Conservation (phyloP, 1,140 invertebrate genomes). For the Nebria ingens region DNA sequence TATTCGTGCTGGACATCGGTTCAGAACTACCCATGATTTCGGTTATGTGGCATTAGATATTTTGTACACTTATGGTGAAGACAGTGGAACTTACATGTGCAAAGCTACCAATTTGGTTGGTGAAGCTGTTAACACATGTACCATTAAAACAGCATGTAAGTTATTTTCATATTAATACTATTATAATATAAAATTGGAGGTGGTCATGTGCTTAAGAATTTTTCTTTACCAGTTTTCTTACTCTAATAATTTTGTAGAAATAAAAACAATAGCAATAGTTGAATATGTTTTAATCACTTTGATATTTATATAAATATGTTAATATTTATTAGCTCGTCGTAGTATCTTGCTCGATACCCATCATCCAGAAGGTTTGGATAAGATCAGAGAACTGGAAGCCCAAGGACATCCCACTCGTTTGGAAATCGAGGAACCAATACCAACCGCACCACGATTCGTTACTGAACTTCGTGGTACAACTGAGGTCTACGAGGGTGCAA, state of each 20-base stretch:
- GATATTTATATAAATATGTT: conserved; percentile 4
- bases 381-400: conserved; percentile 80
- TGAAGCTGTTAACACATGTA: conserved; percentile 85
- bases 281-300: conserved; percentile 6
- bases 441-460: conserved; percentile 68
- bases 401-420: conserved; percentile 65
- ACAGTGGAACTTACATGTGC: conserved; percentile 90
- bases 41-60: conserved; percentile 93
- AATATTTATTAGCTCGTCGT: conserved; percentile 51
- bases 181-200: background rate
- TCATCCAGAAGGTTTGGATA: conserved; percentile 85
- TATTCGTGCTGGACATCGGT: conserved; percentile 72
- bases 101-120: conserved; percentile 85
- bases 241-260: no score
- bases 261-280: no score
- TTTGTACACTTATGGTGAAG: conserved; percentile 85
- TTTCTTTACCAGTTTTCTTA: no score
- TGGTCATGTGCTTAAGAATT: background rate
- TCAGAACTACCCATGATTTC: conserved; percentile 88
- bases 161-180: conserved; percentile 16
- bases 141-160: conserved; percentile 67
- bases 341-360: conserved; percentile 84
- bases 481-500: conserved; percentile 74
- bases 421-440: conserved; percentile 69
- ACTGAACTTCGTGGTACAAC: conserved; percentile 75